A percentile compares a stretch with the other conserved stretches of the same genome.
Conservation (phyloP, 2,797 vertebrate species). For the Mus spretus region DNA sequence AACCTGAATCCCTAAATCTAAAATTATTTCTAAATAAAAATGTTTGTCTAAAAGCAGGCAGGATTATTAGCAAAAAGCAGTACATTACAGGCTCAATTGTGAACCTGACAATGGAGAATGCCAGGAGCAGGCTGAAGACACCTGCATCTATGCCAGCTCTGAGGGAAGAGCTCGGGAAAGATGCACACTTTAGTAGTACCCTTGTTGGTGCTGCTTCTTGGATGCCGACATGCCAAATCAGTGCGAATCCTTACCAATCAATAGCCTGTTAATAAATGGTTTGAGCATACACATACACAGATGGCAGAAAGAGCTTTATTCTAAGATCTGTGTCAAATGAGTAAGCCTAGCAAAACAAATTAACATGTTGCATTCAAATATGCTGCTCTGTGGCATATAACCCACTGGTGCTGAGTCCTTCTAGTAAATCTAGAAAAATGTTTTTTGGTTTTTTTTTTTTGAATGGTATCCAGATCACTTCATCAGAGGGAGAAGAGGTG, state of each 20-base stretch:
- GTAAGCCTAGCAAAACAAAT: constrained; percentile 59
- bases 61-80: not conserved
- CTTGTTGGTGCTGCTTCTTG: not conserved
- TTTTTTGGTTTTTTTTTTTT: constrained; percentile 44
- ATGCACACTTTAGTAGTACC: fast-evolving
- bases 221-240: not conserved
- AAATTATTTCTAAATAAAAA: constrained; percentile 37
- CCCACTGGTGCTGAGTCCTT: not conserved
- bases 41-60: not conserved
- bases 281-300: not conserved
- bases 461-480: constrained; percentile 35
- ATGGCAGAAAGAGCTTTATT: constrained; percentile 39
- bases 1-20: not conserved
- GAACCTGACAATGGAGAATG: not conserved
- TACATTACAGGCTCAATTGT: not conserved
- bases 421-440: constrained; percentile 28
- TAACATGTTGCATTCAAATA: constrained; percentile 37
- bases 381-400: constrained; percentile 21
- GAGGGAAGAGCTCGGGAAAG: not conserved
- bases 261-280: constrained; percentile 41
- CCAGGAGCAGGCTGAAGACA: not conserved
- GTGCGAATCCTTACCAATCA: constrained; percentile 39
- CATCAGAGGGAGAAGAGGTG: not conserved
- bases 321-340: constrained; percentile 34
- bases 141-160: fast-evolving